A percentile compares a stretch with the other conserved stretches of the same genome.
Conservation (phyloP, 2,113 vertebrate genomes). For the Catagonus wagneri region DNA sequence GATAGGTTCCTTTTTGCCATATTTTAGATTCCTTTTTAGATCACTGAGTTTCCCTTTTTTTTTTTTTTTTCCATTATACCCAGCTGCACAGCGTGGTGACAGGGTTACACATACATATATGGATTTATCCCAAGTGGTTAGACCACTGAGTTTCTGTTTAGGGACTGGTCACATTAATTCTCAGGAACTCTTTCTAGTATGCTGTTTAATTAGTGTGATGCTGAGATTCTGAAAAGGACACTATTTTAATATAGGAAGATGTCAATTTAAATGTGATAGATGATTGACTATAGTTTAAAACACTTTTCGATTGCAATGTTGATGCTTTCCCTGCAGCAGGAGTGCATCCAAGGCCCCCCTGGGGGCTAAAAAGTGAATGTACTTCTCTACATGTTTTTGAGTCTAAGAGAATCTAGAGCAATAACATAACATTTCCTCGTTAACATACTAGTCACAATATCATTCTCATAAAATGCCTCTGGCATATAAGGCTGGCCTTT, state of each 20-base stretch:
- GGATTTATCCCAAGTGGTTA: too few species aligned
- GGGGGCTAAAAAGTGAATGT: neutral
- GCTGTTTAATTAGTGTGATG: neutral
- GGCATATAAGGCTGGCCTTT: conserved; percentile 23
- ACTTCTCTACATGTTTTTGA: neutral
- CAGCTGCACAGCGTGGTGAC: too few species aligned
- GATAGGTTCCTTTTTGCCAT: too few species aligned
- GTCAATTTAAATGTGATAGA: neutral
- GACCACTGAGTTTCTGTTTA: neutral
- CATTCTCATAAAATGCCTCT: neutral
- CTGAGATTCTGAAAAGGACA: neutral
- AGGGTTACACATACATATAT: too few species aligned
- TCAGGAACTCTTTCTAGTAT: neutral
- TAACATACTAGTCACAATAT: conserved; percentile 24
- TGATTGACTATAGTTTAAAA: neutral
- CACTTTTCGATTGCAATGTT: neutral
- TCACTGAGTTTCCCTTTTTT: neutral
- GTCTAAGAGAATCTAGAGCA: neutral
- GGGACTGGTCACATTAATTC: neutral
- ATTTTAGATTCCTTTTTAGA: too few species aligned
- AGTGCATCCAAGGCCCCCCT: neutral
- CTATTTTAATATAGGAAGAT: neutral
- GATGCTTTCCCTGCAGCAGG: neutral
- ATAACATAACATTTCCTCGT: conserved; percentile 44
- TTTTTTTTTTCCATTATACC: too few species aligned